Evolutionary conservation across 1,140 invertebrate genomes (phyloP).

Genomic region (Halesus radiatus): DNA sequence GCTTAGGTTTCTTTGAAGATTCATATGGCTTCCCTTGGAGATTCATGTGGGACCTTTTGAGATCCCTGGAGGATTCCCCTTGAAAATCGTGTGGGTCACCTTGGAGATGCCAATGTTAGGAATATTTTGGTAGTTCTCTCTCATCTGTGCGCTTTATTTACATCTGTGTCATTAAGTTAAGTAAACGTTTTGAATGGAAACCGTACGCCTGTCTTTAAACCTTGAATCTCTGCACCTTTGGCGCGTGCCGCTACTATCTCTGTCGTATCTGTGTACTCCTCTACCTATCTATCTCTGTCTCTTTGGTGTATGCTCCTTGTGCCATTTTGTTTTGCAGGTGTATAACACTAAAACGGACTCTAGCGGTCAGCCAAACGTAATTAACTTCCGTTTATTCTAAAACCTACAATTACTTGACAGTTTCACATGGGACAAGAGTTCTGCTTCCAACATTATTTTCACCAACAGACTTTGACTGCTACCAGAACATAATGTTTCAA

Average conservation of each 20-base stretch:
- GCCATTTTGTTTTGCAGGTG: conserved; percentile 71
- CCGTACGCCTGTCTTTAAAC: background rate
- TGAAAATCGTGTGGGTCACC: too few species aligned
- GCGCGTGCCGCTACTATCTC: conserved; percentile 27
- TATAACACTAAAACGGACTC: conserved; percentile 72
- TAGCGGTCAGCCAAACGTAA: conserved; percentile 72
- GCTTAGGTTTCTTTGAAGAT: too few species aligned
- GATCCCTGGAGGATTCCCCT: too few species aligned
- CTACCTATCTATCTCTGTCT: conserved; percentile 58
- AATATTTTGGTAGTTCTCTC: too few species aligned
- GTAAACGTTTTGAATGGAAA: conserved; percentile 13
- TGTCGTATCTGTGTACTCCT: conserved; percentile 25
- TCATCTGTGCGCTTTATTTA: too few species aligned
- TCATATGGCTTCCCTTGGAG: too few species aligned
- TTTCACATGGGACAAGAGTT: background rate
- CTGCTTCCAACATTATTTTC: conserved; percentile 5
- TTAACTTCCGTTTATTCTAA: conserved; percentile 57
- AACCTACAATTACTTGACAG: background rate
- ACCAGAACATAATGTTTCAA: background rate
- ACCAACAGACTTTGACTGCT: background rate
- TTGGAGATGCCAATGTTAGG: too few species aligned
- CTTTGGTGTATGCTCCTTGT: conserved; percentile 62
- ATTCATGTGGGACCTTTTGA: too few species aligned
- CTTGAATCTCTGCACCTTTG: conserved; percentile 22
- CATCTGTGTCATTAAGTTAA: too few species aligned